These are phyloP conservation scores for Neodon shergylaensis DNA, from an alignment of 2,113 vertebrate species.

Conservation along the genomic window DNA sequence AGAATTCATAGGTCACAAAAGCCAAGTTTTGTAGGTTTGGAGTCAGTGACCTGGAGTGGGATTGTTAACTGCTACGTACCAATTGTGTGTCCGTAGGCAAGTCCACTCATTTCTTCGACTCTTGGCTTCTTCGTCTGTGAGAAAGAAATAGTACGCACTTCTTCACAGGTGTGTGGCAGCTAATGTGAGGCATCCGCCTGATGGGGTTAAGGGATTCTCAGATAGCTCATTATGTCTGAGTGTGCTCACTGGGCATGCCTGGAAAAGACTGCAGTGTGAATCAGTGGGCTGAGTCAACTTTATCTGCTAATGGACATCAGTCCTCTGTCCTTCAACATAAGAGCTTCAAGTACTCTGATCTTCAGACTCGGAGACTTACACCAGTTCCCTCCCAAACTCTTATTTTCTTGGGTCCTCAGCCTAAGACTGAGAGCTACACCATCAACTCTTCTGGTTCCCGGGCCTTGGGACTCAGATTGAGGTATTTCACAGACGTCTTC, in stretches of 20 bases:
- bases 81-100: not conserved
- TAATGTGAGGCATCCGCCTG: not conserved
- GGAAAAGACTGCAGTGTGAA: not conserved
- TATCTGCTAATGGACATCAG: not conserved
- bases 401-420: not conserved
- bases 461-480: not conserved
- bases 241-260: not conserved
- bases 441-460: not conserved
- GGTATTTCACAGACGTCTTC: not conserved
- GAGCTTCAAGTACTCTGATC: not conserved
- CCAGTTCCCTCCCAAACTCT: not conserved
- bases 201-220: not conserved
- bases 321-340: not conserved
- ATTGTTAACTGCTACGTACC: not conserved
- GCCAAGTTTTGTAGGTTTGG: not conserved
- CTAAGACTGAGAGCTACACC: not conserved
- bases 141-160: not conserved
- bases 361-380: not conserved
- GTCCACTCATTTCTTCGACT: not conserved
- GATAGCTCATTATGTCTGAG: not conserved
- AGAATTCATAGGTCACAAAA: not conserved
- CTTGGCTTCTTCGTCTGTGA: not conserved
- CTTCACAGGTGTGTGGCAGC: not conserved
- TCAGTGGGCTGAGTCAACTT: not conserved
- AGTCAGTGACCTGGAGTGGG: not conserved